Conservation (phyloP, 2,888 invertebrate genomes). For the Acleris holmiana region DNA sequence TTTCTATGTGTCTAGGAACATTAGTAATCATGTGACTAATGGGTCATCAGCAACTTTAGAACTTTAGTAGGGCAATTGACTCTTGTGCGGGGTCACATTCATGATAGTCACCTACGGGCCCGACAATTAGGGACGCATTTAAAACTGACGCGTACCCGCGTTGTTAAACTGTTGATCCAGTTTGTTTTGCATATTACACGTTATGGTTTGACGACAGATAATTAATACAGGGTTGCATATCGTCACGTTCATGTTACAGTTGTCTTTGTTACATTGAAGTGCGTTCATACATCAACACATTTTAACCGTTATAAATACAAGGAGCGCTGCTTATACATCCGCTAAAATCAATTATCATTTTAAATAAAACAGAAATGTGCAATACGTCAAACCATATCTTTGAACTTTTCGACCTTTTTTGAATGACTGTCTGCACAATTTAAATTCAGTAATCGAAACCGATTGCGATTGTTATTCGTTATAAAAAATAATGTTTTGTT, state of each 20-base stretch:
- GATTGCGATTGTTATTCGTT: constrained; percentile 13
- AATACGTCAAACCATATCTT: too few relatives aligned
- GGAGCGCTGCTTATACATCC: too few relatives aligned
- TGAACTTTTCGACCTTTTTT: too few relatives aligned
- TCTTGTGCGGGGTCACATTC: constrained; percentile 42
- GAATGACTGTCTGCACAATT: too few relatives aligned
- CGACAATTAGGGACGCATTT: constrained; percentile 47
- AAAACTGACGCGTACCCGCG: constrained; percentile 51
- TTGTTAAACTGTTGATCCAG: constrained; percentile 53
- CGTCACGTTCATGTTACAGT: constrained; percentile 61
- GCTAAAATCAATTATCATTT: too few relatives aligned
- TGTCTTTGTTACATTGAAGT: constrained; percentile 53
- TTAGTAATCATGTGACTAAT: constrained; percentile 82
- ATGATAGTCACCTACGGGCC: constrained; percentile 36
- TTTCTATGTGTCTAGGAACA: constrained; percentile 81
- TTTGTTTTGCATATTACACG: constrained; percentile 56
- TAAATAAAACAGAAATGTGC: too few relatives aligned
- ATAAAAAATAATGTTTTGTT: constrained; percentile 28
- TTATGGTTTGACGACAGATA: constrained; percentile 59
- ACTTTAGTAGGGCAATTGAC: constrained; percentile 39
- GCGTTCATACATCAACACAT: too few relatives aligned
- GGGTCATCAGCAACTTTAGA: constrained; percentile 51
- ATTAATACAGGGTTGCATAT: constrained; percentile 61
- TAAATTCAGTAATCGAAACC: not conserved
- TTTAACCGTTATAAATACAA: too few relatives aligned